Conservation (phyloP, 2,888 invertebrate species). For the Micoletzkya japonica region DNA sequence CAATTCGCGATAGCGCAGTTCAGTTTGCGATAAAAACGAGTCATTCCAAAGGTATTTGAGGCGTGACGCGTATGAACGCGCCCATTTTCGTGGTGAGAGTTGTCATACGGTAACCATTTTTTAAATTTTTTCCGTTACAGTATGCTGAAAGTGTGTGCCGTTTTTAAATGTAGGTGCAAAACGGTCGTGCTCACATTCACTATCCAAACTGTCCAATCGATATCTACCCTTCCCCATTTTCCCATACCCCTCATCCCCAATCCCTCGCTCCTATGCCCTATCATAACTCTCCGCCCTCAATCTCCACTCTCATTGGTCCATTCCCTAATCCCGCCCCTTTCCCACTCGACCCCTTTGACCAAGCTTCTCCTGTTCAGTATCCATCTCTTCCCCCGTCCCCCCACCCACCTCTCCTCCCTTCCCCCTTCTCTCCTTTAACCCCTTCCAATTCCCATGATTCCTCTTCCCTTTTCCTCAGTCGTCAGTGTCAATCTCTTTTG, state of each 20-base stretch:
- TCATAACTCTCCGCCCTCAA: neutral
- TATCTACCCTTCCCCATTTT: neutral
- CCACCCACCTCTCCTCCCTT: neutral
- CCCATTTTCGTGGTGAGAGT: too few relatives aligned
- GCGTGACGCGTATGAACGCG: too few relatives aligned
- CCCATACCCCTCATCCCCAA: neutral
- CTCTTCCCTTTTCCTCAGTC: neutral
- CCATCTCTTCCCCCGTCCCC: neutral
- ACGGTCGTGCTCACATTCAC: too few relatives aligned
- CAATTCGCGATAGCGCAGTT: too few relatives aligned
- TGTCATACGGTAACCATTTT: too few relatives aligned
- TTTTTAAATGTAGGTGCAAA: too few relatives aligned
- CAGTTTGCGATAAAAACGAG: too few relatives aligned
- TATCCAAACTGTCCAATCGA: too few relatives aligned
- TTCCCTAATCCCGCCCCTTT: neutral
- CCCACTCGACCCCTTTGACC: neutral
- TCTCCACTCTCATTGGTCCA: neutral
- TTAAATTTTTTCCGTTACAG: too few relatives aligned
- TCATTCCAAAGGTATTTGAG: too few relatives aligned
- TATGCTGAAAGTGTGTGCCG: too few relatives aligned
- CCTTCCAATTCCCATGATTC: neutral
- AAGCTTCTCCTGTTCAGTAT: neutral
- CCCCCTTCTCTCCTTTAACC: neutral
- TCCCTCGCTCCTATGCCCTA: neutral
- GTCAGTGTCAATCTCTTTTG: too few relatives aligned